Base-by-base conservation (phyloP, 2,113 vertebrate genomes). In the Pelvicachromis taeniatus region DNA sequence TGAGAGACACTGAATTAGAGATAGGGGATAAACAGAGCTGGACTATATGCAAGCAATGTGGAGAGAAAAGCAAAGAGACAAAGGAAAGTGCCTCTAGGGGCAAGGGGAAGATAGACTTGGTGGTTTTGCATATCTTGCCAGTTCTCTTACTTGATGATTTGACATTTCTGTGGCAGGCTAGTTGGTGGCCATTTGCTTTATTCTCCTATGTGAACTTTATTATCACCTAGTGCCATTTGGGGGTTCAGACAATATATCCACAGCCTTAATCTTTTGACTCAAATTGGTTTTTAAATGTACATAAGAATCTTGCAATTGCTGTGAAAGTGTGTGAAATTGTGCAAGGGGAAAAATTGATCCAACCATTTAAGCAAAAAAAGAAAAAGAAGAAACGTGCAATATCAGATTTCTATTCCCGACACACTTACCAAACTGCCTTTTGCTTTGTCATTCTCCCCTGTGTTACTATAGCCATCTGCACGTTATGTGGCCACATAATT, bases 401-500 rank as follows among this genome's bases (percentile, higher is more conserved):
- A 86, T 81, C 77, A 53, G 52, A 75, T 91, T 52, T 73, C 21
- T 68, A 78, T 50, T 83, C 87, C 84, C 78, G 84, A 88, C 82
- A 85, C 59, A 87, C 85, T 87, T 75, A 92, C 87, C 92, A 94
- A 93, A 95, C 92, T 90, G 65, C 79, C 86, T 88, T 86, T 90
- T 77, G 16, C 84, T 83, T 58, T 42, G n/a, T 50, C 16, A 9
- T 79, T 29, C 78, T 88, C 85, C 53, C 75, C 87, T 58, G 87
- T 83, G 83, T 89, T 87, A 75, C 90, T 90, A 85, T 85, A 90
- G 88, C 85, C 89, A 90, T 87, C 86, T 90, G 93, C 90, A 91
- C 61, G 88, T 92, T 93, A 86, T 92, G 80, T 52, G 88, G 94
- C 93, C 93, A 84, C 92, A 90, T 94, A 89, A 95, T 95, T 95